phyloP scores from a whole-genome alignment of 2,797 vertebrate genomes.

The Pseudotriccus pelzelni region DNA sequence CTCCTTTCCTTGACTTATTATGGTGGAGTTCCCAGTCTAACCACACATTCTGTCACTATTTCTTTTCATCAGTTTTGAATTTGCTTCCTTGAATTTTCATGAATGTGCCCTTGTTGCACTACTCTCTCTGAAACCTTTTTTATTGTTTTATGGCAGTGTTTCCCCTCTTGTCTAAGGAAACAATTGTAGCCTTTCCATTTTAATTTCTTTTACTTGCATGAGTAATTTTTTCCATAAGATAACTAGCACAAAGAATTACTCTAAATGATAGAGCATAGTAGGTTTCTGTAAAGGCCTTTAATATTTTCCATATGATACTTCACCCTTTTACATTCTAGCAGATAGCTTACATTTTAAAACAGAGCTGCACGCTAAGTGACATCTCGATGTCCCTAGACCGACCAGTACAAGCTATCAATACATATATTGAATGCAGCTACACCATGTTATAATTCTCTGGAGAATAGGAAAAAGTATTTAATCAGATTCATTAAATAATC shows the following conservation, averaged over 20 bases:
- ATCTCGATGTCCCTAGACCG: not conserved
- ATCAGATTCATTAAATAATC: not conserved
- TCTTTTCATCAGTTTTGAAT: slow-evolving; percentile 23
- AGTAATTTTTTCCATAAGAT: slow-evolving; percentile 18
- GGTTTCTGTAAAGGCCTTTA: not conserved
- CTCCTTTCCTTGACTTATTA: not conserved
- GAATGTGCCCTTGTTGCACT: not conserved
- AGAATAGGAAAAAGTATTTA: not conserved
- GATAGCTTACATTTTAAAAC: not conserved
- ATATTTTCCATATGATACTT: slow-evolving; percentile 18
- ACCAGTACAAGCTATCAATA: not conserved
- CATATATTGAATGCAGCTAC: not conserved
- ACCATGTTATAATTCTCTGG: not conserved
- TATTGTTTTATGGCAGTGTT: not conserved
- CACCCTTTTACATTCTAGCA: not conserved
- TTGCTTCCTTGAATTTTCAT: slow-evolving; percentile 15
- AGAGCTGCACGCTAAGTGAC: not conserved
- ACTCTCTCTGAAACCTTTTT: not conserved
- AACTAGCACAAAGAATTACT: slow-evolving; percentile 2
- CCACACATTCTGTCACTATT: not conserved
- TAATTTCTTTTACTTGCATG: not conserved
- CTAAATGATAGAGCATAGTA: not conserved
- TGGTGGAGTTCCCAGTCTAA: not conserved
- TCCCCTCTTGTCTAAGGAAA: not conserved
- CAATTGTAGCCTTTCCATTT: not conserved